A percentile compares a stretch with the other conserved stretches of the same genome.
Evolutionary conservation across 35 echinoderm and acorn worm genomes (phyloP).

Genomic region (Heliocidaris tuberculata): DNA sequence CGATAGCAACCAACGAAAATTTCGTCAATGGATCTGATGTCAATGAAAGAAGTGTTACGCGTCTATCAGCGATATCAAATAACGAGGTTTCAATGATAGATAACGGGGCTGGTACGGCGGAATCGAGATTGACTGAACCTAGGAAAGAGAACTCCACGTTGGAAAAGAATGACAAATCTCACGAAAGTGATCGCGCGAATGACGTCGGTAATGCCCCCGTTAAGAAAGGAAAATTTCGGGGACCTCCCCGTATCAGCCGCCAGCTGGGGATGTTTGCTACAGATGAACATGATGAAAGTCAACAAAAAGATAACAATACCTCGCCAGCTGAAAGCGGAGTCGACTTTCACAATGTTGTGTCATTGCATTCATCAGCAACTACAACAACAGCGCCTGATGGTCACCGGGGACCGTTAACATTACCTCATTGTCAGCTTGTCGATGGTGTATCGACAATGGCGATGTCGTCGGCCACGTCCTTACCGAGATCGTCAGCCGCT

Average conservation of each 20-base stretch:
- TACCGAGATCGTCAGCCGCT: neutral
- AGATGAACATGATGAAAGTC: neutral
- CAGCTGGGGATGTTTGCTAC: neutral
- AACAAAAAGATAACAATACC: neutral
- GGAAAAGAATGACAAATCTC: neutral
- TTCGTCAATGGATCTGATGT: neutral
- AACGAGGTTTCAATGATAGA: neutral
- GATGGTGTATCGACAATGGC: neutral
- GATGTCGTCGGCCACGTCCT: neutral
- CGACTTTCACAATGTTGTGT: neutral
- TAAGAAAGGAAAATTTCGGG: neutral
- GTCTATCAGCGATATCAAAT: neutral
- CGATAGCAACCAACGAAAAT: neutral
- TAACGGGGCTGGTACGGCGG: neutral
- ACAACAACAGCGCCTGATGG: neutral
- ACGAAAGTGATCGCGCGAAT: neutral
- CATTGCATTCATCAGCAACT: neutral
- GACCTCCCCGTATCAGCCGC: neutral
- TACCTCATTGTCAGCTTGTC: neutral
- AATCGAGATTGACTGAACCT: neutral
- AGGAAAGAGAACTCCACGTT: neutral
- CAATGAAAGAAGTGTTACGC: neutral
- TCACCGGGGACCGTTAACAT: neutral
- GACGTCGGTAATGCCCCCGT: neutral
- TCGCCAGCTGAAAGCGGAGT: neutral